phyloP scores from a whole-genome alignment of 1,140 invertebrate genomes.

The Trichogramma pretiosum region DNA sequence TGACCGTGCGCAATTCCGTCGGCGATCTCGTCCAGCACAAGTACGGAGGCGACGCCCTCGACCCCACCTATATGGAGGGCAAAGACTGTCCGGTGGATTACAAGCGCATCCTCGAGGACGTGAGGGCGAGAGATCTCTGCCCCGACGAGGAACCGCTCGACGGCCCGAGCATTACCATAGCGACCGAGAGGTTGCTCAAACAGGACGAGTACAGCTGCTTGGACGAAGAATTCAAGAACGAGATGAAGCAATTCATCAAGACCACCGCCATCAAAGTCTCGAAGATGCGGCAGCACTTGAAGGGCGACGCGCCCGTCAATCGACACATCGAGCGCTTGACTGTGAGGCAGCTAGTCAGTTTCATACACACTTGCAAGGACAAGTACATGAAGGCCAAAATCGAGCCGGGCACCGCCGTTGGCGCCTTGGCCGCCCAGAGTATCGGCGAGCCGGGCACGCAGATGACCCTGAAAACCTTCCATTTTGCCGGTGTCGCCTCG shows the following conservation, averaged over 20 bases:
- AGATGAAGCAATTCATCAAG: constrained; percentile 58
- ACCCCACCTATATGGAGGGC: constrained; percentile 96
- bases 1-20: constrained; percentile 88
- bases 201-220: constrained; percentile 51
- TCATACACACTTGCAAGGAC: constrained; percentile 73
- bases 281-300: constrained; percentile 31
- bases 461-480: constrained; percentile 99
- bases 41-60: constrained; percentile 92
- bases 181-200: constrained; percentile 56
- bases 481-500: constrained; percentile 99
- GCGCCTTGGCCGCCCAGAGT: constrained; percentile 94
- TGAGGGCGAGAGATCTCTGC: constrained; percentile 61
- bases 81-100: constrained; percentile 85
- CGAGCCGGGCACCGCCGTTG: constrained; percentile 92
- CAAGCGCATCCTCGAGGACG: constrained; percentile 68
- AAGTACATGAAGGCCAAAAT: constrained; percentile 84
- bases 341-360: constrained; percentile 71
- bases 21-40: constrained; percentile 90
- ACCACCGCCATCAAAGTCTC: constrained; percentile 48
- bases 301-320: constrained; percentile 34
- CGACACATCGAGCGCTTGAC: constrained; percentile 71
- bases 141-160: constrained; percentile 60
- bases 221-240: constrained; percentile 66
- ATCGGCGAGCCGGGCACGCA: constrained; percentile 99
- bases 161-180: constrained; percentile 44